Evolutionary conservation across 2,888 invertebrate genomes (phyloP).

Genomic region (Nesidiocoris tenuis): DNA sequence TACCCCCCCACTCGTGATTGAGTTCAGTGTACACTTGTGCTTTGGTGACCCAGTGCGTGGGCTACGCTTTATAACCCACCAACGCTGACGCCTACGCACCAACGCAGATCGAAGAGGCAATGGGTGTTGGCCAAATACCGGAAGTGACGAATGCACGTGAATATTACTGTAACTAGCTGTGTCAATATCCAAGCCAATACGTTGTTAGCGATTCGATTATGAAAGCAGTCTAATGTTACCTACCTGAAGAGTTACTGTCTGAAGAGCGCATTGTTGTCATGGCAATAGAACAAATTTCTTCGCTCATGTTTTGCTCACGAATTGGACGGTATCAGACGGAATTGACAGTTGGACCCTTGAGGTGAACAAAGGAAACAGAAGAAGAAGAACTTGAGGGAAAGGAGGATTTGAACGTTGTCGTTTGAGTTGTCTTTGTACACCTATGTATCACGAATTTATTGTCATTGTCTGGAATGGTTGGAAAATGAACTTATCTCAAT

Average conservation of each 20-base stretch:
- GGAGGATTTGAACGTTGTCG: not conserved
- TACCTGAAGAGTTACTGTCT: constrained; percentile 59
- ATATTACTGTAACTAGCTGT: not conserved
- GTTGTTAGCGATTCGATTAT: not conserved
- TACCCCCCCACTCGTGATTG: not conserved
- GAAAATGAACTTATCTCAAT: not conserved
- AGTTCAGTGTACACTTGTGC: not conserved
- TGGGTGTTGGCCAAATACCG: not conserved
- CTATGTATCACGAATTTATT: constrained; percentile 14
- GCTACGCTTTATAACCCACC: not conserved
- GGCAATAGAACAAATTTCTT: constrained; percentile 74
- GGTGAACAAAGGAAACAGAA: not conserved
- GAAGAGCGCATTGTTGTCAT: constrained; percentile 72
- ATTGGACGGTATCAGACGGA: constrained; percentile 48
- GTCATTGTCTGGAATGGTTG: too few relatives aligned
- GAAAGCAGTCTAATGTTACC: constrained; percentile 10
- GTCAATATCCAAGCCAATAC: not conserved
- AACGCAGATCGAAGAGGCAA: not conserved
- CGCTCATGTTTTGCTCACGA: constrained; percentile 45
- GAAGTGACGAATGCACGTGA: not conserved
- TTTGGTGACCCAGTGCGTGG: not conserved
- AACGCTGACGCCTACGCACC: not conserved
- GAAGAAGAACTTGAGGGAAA: not conserved
- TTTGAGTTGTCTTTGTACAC: not conserved
- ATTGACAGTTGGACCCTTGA: constrained; percentile 47